Evolutionary conservation across 1,140 invertebrate species (phyloP).

Genomic region (Mactra quadrangularis): DNA sequence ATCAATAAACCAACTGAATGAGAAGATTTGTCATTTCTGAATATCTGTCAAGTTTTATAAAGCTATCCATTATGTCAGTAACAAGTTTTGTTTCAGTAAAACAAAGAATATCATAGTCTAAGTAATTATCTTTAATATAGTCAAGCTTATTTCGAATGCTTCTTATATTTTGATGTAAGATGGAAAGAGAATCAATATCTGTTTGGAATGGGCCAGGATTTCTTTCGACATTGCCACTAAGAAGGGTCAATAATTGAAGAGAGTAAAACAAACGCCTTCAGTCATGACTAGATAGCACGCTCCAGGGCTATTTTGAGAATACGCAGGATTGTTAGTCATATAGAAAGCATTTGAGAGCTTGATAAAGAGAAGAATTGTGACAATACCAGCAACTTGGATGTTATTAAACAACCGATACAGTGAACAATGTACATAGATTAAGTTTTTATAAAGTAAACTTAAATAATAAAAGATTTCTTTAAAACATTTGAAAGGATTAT

Average conservation of each 20-base stretch:
- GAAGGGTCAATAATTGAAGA: not conserved
- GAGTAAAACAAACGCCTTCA: too few relatives aligned
- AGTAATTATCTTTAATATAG: constrained; percentile 18
- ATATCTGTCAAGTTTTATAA: not conserved
- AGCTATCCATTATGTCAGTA: not conserved
- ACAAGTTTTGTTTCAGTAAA: constrained; percentile 15
- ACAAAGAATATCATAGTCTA: constrained; percentile 15
- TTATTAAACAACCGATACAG: too few relatives aligned
- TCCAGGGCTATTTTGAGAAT: too few relatives aligned
- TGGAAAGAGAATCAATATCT: not conserved
- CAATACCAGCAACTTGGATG: too few relatives aligned
- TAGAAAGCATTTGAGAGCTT: too few relatives aligned
- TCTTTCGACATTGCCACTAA: constrained; percentile 8
- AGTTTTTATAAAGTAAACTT: too few relatives aligned
- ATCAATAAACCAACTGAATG: constrained; percentile 14
- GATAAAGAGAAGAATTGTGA: too few relatives aligned
- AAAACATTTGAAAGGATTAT: too few relatives aligned
- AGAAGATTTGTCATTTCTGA: constrained; percentile 2
- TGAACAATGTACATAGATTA: too few relatives aligned
- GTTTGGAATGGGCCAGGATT: constrained; percentile 21
- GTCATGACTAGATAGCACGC: too few relatives aligned
- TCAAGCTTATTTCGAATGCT: constrained; percentile 18
- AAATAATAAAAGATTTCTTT: too few relatives aligned
- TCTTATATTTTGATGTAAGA: constrained; percentile 17
- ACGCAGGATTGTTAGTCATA: too few relatives aligned